phyloP scores from a whole-genome alignment of 2,888 invertebrate genomes.

The Drosophila acutilabella region DNA sequence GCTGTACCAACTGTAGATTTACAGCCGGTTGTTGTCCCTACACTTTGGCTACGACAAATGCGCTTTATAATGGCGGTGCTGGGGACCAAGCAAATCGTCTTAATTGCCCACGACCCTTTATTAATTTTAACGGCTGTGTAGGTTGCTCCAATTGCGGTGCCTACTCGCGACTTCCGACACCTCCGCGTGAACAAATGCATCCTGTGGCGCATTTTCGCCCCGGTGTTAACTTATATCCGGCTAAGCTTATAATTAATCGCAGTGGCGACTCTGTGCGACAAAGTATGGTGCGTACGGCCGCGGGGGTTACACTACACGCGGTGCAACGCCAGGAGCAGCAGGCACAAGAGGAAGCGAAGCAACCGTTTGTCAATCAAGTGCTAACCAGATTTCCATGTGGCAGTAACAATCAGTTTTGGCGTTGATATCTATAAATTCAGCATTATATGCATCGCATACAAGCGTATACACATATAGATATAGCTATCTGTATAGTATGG shows the following conservation, averaged over 20 bases:
- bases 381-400: neutral
- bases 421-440: slow-evolving; percentile 49
- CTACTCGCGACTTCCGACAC: neutral
- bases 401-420: slow-evolving; percentile 24
- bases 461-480: slow-evolving; percentile 1
- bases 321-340: neutral
- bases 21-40: neutral
- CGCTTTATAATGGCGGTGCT: neutral
- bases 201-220: slow-evolving; percentile 59
- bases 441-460: slow-evolving; percentile 44
- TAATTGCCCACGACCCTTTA: neutral
- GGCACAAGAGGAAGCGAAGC: neutral
- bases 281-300: slow-evolving; percentile 64
- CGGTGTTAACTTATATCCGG: slow-evolving; percentile 39
- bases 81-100: neutral
- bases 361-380: neutral
- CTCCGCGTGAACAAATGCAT: neutral
- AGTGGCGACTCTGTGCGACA: slow-evolving; percentile 37
- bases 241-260: slow-evolving; percentile 21
- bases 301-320: slow-evolving; percentile 63
- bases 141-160: neutral
- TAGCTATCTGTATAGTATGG: slow-evolving; percentile 14
- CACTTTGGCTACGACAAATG: neutral
- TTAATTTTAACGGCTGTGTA: neutral
- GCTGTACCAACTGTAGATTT: neutral